These are phyloP conservation scores for Glyptemys insculpta DNA, from an alignment of 2,797 vertebrate species.

Conservation along the genomic window DNA sequence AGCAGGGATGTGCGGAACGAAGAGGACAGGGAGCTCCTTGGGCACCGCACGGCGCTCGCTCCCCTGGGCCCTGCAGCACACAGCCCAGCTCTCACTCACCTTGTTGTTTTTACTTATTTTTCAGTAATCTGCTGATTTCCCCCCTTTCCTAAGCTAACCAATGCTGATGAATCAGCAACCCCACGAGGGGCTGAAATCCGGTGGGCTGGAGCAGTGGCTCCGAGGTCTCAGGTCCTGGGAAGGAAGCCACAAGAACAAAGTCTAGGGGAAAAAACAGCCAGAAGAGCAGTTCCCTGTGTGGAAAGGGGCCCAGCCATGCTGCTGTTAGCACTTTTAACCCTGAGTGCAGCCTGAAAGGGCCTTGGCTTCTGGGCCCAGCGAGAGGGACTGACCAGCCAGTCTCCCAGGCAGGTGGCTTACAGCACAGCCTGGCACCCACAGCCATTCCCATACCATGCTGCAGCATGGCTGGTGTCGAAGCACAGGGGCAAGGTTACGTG, in stretches of 20 bases:
- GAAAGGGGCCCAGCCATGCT: fast-evolving
- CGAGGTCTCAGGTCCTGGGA: conserved; percentile 78
- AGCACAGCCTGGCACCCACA: fast-evolving
- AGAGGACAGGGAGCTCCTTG: background rate
- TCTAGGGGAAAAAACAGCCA: background rate
- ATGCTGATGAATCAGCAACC: conserved; percentile 76
- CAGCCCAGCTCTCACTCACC: conserved; percentile 21
- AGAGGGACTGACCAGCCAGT: fast-evolving
- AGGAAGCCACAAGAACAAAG: conserved; percentile 67
- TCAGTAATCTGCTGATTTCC: conserved; percentile 69
- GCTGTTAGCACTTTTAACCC: background rate
- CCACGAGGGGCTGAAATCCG: conserved; percentile 36
- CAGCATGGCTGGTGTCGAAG: fast-evolving
- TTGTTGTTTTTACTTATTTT: conserved; percentile 65
- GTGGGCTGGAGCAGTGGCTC: conserved; percentile 75
- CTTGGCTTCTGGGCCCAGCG: fast-evolving
- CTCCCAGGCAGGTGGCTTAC: fast-evolving
- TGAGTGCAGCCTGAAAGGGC: background rate
- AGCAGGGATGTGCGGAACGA: background rate
- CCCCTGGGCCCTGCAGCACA: background rate
- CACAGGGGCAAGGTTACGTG: fast-evolving
- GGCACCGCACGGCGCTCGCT: background rate
- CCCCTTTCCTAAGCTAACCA: conserved; percentile 56
- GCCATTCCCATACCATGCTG: background rate
- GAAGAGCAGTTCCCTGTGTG: background rate